Evolutionary conservation across 2,113 vertebrate species (phyloP), one percentile per base, ranked within the genome.

Genomic region (Muntiacus muntjak): DNA sequence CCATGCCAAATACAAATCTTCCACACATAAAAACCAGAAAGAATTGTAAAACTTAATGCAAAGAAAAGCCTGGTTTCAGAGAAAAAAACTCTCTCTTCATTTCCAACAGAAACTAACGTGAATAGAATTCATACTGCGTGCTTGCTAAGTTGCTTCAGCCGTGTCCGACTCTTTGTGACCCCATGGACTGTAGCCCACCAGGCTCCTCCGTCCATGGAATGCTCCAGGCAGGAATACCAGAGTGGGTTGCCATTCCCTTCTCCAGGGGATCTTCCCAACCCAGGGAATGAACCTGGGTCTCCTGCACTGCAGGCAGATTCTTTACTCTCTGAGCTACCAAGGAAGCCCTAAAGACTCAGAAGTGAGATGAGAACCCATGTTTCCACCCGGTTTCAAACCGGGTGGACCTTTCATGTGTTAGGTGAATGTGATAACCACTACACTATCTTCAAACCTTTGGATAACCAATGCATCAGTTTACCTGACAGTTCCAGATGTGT

Each of bases 111-210:
- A 87, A 54, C 71, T 12, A 60, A 81, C 17, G 8, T 83, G 19
- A 47, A 8, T 71, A 60, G 43, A 78, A 76, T 78, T 79, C 71
- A 71, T 40, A 21, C 67, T 21, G 57, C 13, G 26, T 60, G 3
- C 25, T 71, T 79, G 47, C 21, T 11, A 71, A 71, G n/a, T 40
- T 40, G n/a, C n/a, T 71, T 23, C 67, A 71, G 19, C 12, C 19
- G 0, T 23, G 19, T 71, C n/a, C 1, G 0, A 23, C 2, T 40
- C 67, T 40, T 12, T 71, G 67, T 71, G 67, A 71, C 10, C n/a
- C 67, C 67, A 12, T 12, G 1, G n/a, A 40, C 19, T 40, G 1
- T 40, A 71, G 2, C n/a, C n/a, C 0, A 0, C 67, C n/a, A 23
- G n/a, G 19, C 67, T 71, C n/a, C n/a, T 71, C 19, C 10, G 0